Conservation (phyloP, 2,888 invertebrate genomes). For the Diarsia rubi region DNA sequence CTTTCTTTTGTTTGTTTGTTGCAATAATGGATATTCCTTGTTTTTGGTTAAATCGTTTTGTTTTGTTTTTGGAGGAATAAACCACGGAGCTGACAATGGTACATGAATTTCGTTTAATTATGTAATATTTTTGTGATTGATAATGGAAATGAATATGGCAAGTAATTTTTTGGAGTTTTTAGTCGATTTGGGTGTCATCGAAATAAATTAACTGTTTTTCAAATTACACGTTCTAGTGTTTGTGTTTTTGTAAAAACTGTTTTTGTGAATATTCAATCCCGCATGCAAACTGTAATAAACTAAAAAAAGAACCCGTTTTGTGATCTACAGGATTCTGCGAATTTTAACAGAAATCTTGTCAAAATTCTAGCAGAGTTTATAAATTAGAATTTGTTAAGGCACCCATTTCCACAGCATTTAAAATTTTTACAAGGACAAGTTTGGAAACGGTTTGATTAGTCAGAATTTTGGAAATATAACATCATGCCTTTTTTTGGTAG, state of each 20-base stretch:
- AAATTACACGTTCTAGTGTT: neutral
- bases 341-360: neutral
- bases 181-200: neutral
- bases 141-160: neutral
- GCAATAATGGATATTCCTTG: neutral
- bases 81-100: neutral
- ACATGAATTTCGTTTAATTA: neutral
- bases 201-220: too few species aligned
- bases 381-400: neutral
- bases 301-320: neutral
- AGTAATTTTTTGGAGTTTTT: neutral
- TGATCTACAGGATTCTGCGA: neutral
- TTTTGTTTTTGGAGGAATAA: constrained; percentile 18
- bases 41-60: constrained; percentile 8
- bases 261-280: neutral
- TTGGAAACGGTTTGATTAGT: neutral
- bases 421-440: neutral
- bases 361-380: neutral
- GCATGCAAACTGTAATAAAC: neutral
- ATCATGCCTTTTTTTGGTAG: too few species aligned
- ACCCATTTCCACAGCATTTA: neutral
- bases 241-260: neutral
- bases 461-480: neutral
- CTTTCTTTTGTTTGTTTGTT: constrained; percentile 31
- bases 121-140: neutral